Conservation (phyloP, 2,113 vertebrate genomes). For the Amphilophus citrinellus region DNA sequence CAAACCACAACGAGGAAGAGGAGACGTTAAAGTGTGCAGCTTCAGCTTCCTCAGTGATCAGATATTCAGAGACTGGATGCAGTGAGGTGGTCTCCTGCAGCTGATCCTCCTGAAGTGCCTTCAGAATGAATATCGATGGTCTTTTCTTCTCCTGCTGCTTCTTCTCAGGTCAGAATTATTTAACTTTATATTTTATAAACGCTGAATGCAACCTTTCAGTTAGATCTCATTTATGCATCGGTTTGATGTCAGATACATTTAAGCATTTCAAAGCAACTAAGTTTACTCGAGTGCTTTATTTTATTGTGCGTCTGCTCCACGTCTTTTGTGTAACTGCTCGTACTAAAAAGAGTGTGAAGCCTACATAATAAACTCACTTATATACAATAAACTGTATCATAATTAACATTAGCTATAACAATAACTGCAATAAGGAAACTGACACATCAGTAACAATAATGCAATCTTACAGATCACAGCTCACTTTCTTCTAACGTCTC, state of each 20-base stretch:
- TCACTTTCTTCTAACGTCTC: too few relatives aligned
- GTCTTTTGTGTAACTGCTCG: accelerated
- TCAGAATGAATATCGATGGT: neutral
- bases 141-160: neutral
- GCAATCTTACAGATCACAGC: too few relatives aligned
- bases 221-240: neutral
- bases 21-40: neutral
- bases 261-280: neutral
- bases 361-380: too few relatives aligned
- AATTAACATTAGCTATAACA: too few relatives aligned
- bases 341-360: neutral
- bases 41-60: neutral
- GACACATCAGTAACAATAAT: too few relatives aligned
- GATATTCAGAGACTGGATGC: neutral
- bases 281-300: accelerated
- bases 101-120: neutral
- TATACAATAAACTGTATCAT: too few relatives aligned
- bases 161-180: neutral
- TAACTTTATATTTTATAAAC: neutral
- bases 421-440: too few relatives aligned
- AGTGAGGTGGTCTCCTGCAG: neutral
- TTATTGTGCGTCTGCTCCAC: accelerated
- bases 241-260: neutral
- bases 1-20: neutral
- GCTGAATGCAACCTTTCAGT: too few relatives aligned